phyloP scores from a whole-genome alignment of 2,797 vertebrate genomes.

The Garrulus glandarius region DNA sequence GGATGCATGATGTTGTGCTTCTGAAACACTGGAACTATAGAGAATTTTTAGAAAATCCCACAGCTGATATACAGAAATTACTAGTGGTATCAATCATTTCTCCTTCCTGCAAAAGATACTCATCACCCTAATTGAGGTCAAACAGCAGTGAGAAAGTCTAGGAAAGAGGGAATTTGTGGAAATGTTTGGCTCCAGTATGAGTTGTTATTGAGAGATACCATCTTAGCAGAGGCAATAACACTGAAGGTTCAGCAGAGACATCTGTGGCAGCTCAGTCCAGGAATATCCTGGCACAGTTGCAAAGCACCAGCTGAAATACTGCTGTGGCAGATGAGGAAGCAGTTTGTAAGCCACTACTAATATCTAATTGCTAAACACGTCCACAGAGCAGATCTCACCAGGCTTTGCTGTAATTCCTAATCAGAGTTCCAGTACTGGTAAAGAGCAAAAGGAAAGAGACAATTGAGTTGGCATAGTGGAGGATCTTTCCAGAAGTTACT shows the following conservation, averaged over 20 bases:
- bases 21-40: background rate
- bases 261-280: background rate
- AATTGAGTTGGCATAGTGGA: background rate
- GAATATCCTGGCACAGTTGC: background rate
- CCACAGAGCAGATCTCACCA: background rate
- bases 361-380: background rate
- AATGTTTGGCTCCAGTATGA: background rate
- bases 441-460: background rate
- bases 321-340: background rate
- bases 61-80: background rate
- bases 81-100: background rate
- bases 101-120: background rate
- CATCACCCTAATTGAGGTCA: background rate
- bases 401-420: background rate
- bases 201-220: background rate
- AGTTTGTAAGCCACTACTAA: background rate
- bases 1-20: background rate
- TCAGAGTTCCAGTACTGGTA: background rate
- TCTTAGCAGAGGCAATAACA: background rate
- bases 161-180: background rate
- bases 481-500: background rate
- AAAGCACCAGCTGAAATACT: conserved; percentile 17
- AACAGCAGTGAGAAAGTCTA: background rate
- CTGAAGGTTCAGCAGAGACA: background rate
- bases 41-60: background rate